These are phyloP conservation scores for Nymphalis polychloros DNA, from an alignment of 2,888 invertebrate species.

Conservation along the genomic window DNA sequence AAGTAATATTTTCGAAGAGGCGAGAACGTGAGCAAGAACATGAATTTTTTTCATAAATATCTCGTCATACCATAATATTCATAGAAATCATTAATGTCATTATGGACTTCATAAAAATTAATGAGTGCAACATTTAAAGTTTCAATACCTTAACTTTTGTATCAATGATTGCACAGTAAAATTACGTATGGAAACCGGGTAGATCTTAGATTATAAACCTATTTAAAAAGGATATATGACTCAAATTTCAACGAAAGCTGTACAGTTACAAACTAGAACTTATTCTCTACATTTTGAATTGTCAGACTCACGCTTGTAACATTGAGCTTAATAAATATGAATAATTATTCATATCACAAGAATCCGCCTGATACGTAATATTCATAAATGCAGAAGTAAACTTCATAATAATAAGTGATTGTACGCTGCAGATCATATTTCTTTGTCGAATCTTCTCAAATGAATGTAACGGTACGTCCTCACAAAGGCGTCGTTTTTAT, in stretches of 20 bases:
- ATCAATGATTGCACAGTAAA: constrained; percentile 16
- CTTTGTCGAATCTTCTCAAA: constrained; percentile 53
- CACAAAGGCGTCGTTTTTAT: constrained; percentile 59
- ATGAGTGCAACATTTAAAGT: no score
- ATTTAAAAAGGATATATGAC: constrained; percentile 35
- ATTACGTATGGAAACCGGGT: constrained; percentile 31
- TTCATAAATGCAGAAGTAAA: not conserved
- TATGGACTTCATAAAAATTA: no score
- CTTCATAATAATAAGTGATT: constrained; percentile 18
- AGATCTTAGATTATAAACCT: constrained; percentile 35
- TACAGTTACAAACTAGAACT: constrained; percentile 32
- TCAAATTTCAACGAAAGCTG: constrained; percentile 33
- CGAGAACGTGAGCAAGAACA: no score
- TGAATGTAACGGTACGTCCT: constrained; percentile 66
- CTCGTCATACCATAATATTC: no score
- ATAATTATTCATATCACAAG: no score
- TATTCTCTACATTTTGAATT: constrained; percentile 5
- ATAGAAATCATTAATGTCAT: no score
- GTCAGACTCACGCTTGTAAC: no score
- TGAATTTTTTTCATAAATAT: no score
- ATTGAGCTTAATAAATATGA: not conserved
- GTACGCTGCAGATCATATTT: constrained; percentile 53
- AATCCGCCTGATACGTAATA: not conserved
- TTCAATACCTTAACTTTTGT: no score
- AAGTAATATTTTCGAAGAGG: no score